Conservation (phyloP, 2,888 invertebrate genomes). For the Lingula anatina region DNA sequence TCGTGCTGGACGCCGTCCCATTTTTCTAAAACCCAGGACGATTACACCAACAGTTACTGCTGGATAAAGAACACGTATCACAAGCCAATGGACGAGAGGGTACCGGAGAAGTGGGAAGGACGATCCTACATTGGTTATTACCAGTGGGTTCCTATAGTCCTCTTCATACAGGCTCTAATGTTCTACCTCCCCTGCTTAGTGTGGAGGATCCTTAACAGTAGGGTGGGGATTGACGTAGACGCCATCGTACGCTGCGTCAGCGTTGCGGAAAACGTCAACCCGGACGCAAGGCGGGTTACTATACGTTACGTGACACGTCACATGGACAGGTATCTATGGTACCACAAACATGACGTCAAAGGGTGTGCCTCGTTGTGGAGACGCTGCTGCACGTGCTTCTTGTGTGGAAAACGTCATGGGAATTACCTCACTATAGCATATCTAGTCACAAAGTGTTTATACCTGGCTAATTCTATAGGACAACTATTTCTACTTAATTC, state of each 20-base stretch:
- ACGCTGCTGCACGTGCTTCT: too few species aligned
- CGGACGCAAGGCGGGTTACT: constrained; percentile 52
- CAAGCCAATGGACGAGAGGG: too few species aligned
- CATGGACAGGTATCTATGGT: constrained; percentile 54
- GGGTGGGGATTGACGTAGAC: constrained; percentile 55
- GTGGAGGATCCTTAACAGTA: constrained; percentile 54
- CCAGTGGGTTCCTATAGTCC: constrained; percentile 52
- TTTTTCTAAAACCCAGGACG: too few species aligned
- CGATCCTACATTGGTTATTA: too few species aligned
- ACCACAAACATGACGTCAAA: constrained; percentile 42
- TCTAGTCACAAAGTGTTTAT: constrained; percentile 50
- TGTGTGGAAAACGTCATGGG: constrained; percentile 53
- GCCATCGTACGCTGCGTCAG: constrained; percentile 46
- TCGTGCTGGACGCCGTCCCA: too few species aligned
- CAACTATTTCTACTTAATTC: constrained; percentile 54
- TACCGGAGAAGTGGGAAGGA: too few species aligned
- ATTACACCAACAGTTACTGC: too few species aligned
- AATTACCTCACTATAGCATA: constrained; percentile 54
- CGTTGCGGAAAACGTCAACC: constrained; percentile 53
- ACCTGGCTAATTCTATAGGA: constrained; percentile 52
- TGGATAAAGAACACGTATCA: too few species aligned
- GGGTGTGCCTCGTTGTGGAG: constrained; percentile 40
- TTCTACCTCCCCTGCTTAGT: constrained; percentile 55
- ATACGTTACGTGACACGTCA: constrained; percentile 55
- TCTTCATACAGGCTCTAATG: constrained; percentile 53